Base-by-base conservation (phyloP, 30 jellyfish, hydroid and myxozoan species). In the Aurelia sp. region DNA sequence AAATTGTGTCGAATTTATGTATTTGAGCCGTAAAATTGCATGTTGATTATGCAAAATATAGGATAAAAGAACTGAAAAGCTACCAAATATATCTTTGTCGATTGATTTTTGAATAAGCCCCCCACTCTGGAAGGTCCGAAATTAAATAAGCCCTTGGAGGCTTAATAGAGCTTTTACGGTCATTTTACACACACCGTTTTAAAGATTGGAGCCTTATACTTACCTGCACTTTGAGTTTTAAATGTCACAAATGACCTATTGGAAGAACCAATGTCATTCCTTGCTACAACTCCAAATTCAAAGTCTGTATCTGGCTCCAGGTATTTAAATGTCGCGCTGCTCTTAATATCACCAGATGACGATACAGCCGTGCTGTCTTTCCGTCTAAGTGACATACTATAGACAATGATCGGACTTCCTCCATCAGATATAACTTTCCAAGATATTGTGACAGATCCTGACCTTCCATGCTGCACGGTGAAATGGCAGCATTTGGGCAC, bases 401-500 rank as follows among this genome's bases (percentile, higher is more conserved):
- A 59, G 69, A 6, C 0, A 1, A 13, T 18, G 13, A 59, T 21
- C 10, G 69, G 33, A 15, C 23, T 59, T 12, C 33, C 33, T 21
- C 33, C 33, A 59, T 59, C 33, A 18, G 69, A 59, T 3, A 21
- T 13, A 59, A 59, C 16, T 59, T 59, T 59, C 69, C 69, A 59
- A 12, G 69, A 59, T 21, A 59, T 9, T 6, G 69, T 59, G 69
- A 15, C 13, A 10, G 23, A 5, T 59, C 69, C 33, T 30, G 55
- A 35, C 3, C 58, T 30, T 66, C 12, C 18, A 6, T 66, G 1
- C 58, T 16, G 20, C 11, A 22, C 51, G 3, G 23, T 27, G 23
- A 66, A n/a, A 11, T 66, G 77, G 55, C 55, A 27, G 11, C 50
- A 66, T 5, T 66, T 66, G 7, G 77, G 77, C 77, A n/a, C 20